Conservation (phyloP, 1,140 invertebrate genomes). For the Manduca sexta region DNA sequence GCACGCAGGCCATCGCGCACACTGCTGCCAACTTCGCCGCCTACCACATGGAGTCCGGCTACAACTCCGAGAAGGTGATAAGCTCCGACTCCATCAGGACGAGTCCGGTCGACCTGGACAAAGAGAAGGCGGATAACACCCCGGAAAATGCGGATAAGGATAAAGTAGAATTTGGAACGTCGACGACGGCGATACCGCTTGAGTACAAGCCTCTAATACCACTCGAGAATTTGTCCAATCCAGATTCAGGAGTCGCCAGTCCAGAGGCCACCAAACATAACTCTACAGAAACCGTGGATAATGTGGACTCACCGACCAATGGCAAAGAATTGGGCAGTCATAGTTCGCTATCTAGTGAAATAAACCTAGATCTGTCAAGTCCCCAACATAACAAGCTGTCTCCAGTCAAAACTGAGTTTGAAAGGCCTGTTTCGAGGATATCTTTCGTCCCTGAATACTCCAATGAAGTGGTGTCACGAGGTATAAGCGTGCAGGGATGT, state of each 20-base stretch:
- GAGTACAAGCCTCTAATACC: slow-evolving; percentile 58
- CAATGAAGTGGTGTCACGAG: slow-evolving; percentile 51
- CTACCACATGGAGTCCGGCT: slow-evolving; percentile 77
- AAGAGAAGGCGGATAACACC: slow-evolving; percentile 73
- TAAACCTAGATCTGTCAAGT: slow-evolving; percentile 71
- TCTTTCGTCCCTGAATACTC: slow-evolving; percentile 63
- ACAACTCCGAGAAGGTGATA: slow-evolving; percentile 80
- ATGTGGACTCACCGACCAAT: slow-evolving; percentile 62
- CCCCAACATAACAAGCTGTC: slow-evolving; percentile 45
- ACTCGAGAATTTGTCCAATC: slow-evolving; percentile 63
- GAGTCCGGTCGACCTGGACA: slow-evolving; percentile 69
- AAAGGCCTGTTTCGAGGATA: slow-evolving; percentile 70
- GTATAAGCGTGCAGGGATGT: slow-evolving; percentile 51
- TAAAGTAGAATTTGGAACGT: slow-evolving; percentile 48
- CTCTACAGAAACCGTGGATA: slow-evolving; percentile 65
- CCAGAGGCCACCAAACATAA: slow-evolving; percentile 73
- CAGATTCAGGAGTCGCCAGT: slow-evolving; percentile 74
- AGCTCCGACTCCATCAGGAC: slow-evolving; percentile 64
- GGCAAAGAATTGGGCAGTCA: slow-evolving; percentile 64
- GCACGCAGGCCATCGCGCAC: slow-evolving; percentile 42
- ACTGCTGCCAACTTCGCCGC: slow-evolving; percentile 63
- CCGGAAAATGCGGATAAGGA: slow-evolving; percentile 74
- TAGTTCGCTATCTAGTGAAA: slow-evolving; percentile 73
- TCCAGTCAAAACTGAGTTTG: slow-evolving; percentile 54
- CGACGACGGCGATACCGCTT: slow-evolving; percentile 43